These are phyloP conservation scores for Scaptomyza reducta DNA, from an alignment of 2,888 invertebrate species.

Conservation along the genomic window DNA sequence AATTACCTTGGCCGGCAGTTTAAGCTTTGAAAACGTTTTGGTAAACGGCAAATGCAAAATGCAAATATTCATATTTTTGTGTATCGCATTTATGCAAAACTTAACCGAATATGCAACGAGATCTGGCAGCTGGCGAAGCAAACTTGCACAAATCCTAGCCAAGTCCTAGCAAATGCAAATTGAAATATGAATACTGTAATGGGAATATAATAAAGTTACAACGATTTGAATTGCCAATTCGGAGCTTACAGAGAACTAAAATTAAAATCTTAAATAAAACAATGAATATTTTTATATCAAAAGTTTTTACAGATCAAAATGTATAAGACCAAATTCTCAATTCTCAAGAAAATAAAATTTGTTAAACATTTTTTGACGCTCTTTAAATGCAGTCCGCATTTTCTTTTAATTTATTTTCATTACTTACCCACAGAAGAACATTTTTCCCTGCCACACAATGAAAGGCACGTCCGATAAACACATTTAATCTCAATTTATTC, in stretches of 20 bases:
- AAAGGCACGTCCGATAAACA: slow-evolving; percentile 25
- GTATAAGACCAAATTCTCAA: background rate
- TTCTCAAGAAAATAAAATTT: background rate
- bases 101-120: slow-evolving; percentile 45
- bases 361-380: background rate
- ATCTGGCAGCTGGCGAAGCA: slow-evolving; percentile 20
- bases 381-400: background rate
- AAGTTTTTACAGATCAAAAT: background rate
- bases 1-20: slow-evolving; percentile 31
- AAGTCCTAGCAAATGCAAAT: slow-evolving; percentile 23
- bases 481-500: slow-evolving; percentile 63
- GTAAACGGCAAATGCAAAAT: slow-evolving; percentile 2
- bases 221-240: slow-evolving; percentile 12
- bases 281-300: background rate
- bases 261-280: background rate
- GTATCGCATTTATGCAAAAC: slow-evolving; percentile 32
- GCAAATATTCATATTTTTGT: slow-evolving; percentile 15
- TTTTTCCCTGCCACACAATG: slow-evolving; percentile 1
- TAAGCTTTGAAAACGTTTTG: slow-evolving; percentile 9
- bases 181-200: slow-evolving; percentile 19
- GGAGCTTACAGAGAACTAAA: background rate
- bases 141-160: slow-evolving; percentile 22
- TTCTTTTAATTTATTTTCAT: background rate
- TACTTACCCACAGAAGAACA: background rate
- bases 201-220: background rate